These are phyloP conservation scores for Myotis lucifugus DNA, from an alignment of 2,113 vertebrate species.

Conservation along the genomic window DNA sequence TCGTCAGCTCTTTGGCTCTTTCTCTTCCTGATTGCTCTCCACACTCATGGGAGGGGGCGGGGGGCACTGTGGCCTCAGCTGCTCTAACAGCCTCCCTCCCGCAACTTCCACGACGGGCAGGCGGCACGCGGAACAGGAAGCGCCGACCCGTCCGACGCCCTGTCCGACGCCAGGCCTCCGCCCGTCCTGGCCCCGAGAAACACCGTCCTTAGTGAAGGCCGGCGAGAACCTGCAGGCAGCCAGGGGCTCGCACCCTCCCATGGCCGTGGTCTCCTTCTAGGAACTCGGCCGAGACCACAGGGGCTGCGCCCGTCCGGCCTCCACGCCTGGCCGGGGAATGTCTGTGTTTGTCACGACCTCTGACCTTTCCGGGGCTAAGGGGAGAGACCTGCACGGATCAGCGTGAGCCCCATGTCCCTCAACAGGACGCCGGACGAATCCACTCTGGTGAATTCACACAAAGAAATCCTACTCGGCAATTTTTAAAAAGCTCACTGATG, in stretches of 20 bases:
- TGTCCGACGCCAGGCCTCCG: slow-evolving; percentile 38
- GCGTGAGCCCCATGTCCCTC: not conserved
- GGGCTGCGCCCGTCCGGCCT: not conserved
- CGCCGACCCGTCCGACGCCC: fast-evolving
- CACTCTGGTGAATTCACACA: not conserved
- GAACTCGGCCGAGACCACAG: not conserved
- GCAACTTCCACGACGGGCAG: slow-evolving; percentile 76
- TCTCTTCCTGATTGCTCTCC: slow-evolving; percentile 69
- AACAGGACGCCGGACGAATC: not conserved
- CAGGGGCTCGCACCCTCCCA: not conserved
- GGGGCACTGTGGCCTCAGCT: slow-evolving; percentile 37
- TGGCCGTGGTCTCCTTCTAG: not conserved
- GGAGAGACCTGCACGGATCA: not conserved
- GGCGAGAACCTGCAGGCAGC: not conserved
- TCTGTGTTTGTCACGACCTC: not conserved
- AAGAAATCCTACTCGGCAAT: not conserved
- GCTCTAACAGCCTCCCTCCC: slow-evolving; percentile 71
- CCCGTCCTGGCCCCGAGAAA: not conserved
- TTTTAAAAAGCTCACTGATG: not conserved
- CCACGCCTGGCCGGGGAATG: not conserved
- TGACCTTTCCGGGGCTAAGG: not conserved
- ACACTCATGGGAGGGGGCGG: not conserved
- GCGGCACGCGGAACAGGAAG: not conserved
- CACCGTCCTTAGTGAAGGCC: slow-evolving; percentile 6
- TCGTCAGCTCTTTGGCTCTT: slow-evolving; percentile 23